These are phyloP conservation scores for Eupristina koningsbergeri DNA, from an alignment of 1,140 invertebrate species.

Conservation along the genomic window DNA sequence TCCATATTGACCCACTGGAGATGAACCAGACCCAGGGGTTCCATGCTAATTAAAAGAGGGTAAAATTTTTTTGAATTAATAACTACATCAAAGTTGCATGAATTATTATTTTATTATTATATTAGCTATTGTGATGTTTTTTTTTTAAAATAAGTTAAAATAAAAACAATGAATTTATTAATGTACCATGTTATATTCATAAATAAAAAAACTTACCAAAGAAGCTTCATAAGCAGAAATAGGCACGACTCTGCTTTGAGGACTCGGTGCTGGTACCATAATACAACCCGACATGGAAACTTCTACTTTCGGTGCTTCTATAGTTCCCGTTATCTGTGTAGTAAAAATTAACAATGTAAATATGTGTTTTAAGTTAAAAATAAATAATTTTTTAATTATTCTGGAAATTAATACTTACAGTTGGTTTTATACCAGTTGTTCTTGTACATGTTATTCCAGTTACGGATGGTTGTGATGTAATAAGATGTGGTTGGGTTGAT, in stretches of 20 bases:
- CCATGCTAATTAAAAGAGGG: constrained; percentile 71
- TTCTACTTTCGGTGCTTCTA: constrained; percentile 76
- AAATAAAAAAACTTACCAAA: constrained; percentile 75
- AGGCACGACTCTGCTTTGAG: constrained; percentile 74
- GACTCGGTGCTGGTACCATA: constrained; percentile 77
- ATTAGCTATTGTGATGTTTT: no score
- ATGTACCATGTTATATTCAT: no score
- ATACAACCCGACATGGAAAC: constrained; percentile 75
- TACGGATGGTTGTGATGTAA: constrained; percentile 62
- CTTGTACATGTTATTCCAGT: constrained; percentile 65
- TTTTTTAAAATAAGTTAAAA: no score
- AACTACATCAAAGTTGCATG: neutral
- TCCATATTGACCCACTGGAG: constrained; percentile 69
- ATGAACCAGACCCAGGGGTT: constrained; percentile 66
- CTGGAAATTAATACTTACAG: constrained; percentile 53
- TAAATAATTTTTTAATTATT: no score
- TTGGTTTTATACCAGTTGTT: constrained; percentile 62
- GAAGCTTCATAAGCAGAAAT: constrained; percentile 78
- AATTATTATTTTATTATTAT: no score
- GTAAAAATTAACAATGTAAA: no score
- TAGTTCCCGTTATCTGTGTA: constrained; percentile 62
- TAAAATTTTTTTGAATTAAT: constrained; percentile 55
- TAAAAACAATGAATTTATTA: no score
- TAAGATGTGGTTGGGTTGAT: constrained; percentile 73
- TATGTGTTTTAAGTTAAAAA: no score